Conservation (phyloP, 2,797 vertebrate genomes). For the Mallotus villosus region DNA sequence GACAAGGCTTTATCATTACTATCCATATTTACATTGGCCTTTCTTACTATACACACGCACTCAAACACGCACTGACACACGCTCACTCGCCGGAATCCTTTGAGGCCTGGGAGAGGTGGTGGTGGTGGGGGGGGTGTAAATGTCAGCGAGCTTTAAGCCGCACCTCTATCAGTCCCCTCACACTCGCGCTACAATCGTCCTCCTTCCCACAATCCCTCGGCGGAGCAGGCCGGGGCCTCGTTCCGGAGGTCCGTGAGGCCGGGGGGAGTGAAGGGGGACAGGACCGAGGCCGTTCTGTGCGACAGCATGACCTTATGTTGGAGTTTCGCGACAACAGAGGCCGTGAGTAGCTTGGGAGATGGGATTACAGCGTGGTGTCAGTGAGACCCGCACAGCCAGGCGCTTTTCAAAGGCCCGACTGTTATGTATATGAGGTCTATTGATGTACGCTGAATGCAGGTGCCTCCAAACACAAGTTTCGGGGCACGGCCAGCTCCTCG, state of each 20-base stretch:
- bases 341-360: not conserved
- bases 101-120: slow-evolving; percentile 7
- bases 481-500: not conserved
- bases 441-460: slow-evolving; percentile 21
- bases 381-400: not conserved
- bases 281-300: not conserved
- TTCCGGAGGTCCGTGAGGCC: slow-evolving; percentile 27
- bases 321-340: slow-evolving; percentile 15
- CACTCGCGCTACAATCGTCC: slow-evolving; percentile 29
- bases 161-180: slow-evolving; percentile 28
- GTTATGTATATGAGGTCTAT: slow-evolving; percentile 31
- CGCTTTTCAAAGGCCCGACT: slow-evolving; percentile 22
- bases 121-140: slow-evolving; percentile 40
- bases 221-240: not conserved
- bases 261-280: slow-evolving; percentile 31
- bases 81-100: slow-evolving; percentile 18
- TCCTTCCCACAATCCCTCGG: slow-evolving; percentile 29
- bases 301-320: slow-evolving; percentile 48
- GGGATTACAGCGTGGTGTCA: not conserved
- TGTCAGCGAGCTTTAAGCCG: slow-evolving; percentile 46
- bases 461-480: not conserved
- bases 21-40: slow-evolving; percentile 51
- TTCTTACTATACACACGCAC: slow-evolving; percentile 11
- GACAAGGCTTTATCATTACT: slow-evolving; percentile 54
- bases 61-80: slow-evolving; percentile 16